These are phyloP conservation scores for Corynorhinus townsendii DNA, from an alignment of 2,113 vertebrate genomes.

Conservation along the genomic window DNA sequence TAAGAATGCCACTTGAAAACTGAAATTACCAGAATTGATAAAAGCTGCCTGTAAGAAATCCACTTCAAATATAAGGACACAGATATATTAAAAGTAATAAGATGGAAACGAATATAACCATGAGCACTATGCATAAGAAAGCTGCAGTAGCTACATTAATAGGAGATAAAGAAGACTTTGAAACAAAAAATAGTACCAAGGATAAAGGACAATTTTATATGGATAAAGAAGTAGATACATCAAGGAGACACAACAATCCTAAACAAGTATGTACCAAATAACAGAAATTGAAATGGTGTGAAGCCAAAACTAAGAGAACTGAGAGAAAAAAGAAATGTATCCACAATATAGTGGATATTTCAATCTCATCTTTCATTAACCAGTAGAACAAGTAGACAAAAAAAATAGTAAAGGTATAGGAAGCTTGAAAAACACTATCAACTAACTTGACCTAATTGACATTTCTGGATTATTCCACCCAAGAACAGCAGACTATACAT, in stretches of 20 bases:
- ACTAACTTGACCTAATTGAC: background rate
- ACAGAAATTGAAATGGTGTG: background rate
- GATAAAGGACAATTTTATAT: background rate
- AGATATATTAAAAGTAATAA: background rate
- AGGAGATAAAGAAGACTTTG: background rate
- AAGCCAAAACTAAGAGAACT: background rate
- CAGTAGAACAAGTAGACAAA: background rate
- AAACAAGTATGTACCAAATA: background rate
- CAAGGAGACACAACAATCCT: background rate
- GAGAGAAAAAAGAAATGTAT: background rate
- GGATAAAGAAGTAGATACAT: background rate
- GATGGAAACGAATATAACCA: background rate
- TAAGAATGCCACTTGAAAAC: background rate
- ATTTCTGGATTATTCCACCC: background rate
- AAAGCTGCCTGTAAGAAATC: background rate
- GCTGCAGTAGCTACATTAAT: background rate
- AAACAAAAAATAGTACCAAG: background rate
- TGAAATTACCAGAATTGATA: background rate
- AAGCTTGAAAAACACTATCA: background rate
- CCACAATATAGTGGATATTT: background rate
- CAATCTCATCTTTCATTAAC: background rate
- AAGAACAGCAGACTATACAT: background rate
- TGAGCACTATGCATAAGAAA: rapidly evolving
- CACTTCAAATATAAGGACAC: background rate
- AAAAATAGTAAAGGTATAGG: background rate